Evolutionary conservation across 2,113 vertebrate species (phyloP), one percentile per base, ranked within the genome.

Genomic region (Etheostoma spectabile): DNA sequence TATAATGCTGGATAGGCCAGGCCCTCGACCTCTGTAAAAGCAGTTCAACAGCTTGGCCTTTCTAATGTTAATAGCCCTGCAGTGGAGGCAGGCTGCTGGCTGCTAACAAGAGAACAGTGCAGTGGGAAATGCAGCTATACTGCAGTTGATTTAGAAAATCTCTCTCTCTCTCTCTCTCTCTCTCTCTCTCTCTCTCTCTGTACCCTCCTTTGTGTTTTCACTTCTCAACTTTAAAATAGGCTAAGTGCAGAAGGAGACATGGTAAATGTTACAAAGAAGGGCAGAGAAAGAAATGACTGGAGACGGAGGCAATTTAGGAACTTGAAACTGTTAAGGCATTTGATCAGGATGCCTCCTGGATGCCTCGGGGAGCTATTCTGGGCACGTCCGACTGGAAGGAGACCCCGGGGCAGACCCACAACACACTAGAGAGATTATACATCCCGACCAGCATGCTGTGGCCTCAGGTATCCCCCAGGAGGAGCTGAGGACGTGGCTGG

Each of bases 351-450:
- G 83, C 66, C 62, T 57, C 56, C 65, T 24, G 42, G 42, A 56
- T 22, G 56, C 24, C 62, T 42, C 38, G 24, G 18, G 83, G 82
- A 78, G 68, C 71, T 83, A 84, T 86, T 88, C 77, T 69, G 75
- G 68, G 62, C 77, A 83, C 68, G 57, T 86, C 71, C 64, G 30
- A 56, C 81, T 67, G 79, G 76, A 60, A 84, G 68, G 72, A 79
- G 81, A 81, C 79, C 83, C 67, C 30, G 3, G 74, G 84, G 79
- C 73, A 65, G 68, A 71, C 55, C 66, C 66, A 24, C 35, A 85
- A 80, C 77, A 69, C 80, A 61, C 64, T 42, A 55, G 69, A 80
- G 78, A 87, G 85, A 89, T 87, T 84, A 76, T 62, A 84, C 49
- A 79, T 79, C 80, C 60, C 48, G 70, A 63, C 30, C 77, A 80